These are phyloP conservation scores for Spheniscus mendiculus DNA, from an alignment of 2,113 vertebrate species.

Conservation along the genomic window DNA sequence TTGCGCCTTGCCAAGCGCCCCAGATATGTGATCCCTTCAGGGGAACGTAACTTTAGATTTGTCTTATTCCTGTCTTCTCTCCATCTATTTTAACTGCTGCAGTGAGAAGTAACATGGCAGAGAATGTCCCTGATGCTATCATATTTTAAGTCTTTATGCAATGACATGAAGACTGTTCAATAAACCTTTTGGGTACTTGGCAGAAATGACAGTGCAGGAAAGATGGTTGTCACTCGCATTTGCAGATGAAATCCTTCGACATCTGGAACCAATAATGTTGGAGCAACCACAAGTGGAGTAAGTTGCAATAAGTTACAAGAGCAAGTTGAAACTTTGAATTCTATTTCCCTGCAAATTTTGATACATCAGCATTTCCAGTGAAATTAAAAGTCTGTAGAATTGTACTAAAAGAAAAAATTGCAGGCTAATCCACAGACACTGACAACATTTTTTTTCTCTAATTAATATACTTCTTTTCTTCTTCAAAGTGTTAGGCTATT, in stretches of 20 bases:
- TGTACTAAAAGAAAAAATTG: background rate
- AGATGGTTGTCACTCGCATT: background rate
- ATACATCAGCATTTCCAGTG: background rate
- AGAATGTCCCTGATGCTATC: background rate
- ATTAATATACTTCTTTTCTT: constrained; percentile 34
- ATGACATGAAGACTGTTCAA: background rate
- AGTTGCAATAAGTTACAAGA: background rate
- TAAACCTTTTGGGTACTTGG: background rate
- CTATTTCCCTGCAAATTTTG: background rate
- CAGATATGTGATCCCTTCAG: fast-evolving
- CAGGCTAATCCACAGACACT: background rate
- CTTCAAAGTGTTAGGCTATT: constrained; percentile 39
- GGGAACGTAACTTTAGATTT: background rate
- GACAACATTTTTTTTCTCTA: background rate
- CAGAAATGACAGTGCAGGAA: background rate
- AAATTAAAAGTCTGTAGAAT: background rate
- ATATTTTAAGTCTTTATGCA: background rate
- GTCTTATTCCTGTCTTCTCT: background rate
- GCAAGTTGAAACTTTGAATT: background rate
- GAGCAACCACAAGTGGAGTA: background rate
- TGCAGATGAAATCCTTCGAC: background rate
- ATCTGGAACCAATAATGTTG: background rate
- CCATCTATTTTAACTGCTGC: background rate
- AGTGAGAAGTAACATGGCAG: background rate
- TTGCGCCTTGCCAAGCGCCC: background rate